Conservation (phyloP, 2,113 vertebrate genomes). For the Heterotis niloticus region DNA sequence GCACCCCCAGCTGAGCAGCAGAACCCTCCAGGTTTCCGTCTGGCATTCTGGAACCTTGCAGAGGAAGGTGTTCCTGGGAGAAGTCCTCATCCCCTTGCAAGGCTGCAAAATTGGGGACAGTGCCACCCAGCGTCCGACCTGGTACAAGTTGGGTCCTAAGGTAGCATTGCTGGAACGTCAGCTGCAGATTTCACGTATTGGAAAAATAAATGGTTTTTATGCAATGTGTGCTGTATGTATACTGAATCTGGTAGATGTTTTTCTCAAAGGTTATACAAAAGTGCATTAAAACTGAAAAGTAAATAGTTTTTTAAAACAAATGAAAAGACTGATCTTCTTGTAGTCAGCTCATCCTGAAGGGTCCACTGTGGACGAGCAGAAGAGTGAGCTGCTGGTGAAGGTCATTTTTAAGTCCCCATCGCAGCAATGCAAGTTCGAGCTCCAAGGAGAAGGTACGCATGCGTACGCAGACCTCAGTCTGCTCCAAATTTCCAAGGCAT, state of each 20-base stretch:
- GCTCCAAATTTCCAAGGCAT: too few species aligned
- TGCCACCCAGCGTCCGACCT: constrained; percentile 51
- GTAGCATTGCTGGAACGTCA: constrained; percentile 47
- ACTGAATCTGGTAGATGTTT: too few species aligned
- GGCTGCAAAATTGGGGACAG: constrained; percentile 68
- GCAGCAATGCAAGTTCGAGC: constrained; percentile 27
- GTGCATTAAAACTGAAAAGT: too few species aligned
- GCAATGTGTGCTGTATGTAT: too few species aligned
- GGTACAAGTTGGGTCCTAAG: constrained; percentile 77
- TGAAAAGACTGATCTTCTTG: constrained; percentile 2
- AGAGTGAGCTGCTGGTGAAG: constrained; percentile 51
- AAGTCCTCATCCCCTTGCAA: constrained; percentile 75
- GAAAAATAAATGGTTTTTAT: too few species aligned
- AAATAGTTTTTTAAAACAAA: too few species aligned
- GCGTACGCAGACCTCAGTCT: not conserved
- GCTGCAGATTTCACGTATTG: too few species aligned
- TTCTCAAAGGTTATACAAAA: too few species aligned
- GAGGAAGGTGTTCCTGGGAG: constrained; percentile 77
- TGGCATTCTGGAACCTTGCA: constrained; percentile 76
- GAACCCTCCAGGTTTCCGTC: constrained; percentile 74
- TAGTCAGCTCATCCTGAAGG: constrained; percentile 54
- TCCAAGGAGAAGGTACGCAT: constrained; percentile 45
- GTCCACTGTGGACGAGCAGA: constrained; percentile 30
- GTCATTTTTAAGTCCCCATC: constrained; percentile 47
- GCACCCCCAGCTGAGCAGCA: constrained; percentile 62